Conservation (phyloP, 2,888 invertebrate genomes). For the Brachyptera risi region DNA sequence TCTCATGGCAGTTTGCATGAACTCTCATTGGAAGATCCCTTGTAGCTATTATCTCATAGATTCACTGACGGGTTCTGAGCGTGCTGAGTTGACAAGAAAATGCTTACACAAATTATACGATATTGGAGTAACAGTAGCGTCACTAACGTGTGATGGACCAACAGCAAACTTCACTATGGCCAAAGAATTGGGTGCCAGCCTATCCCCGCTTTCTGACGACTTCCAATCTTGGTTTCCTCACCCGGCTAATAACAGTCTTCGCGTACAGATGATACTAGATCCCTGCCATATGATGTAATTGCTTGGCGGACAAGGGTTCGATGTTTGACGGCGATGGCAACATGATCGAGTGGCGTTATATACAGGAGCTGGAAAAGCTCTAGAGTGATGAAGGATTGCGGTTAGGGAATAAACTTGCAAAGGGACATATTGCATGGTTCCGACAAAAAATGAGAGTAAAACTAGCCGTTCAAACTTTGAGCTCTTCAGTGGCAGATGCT, state of each 20-base stretch:
- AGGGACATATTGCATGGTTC: constrained; percentile 23
- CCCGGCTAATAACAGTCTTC: constrained; percentile 12
- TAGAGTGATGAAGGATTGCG: constrained; percentile 20
- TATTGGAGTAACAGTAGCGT: constrained; percentile 18
- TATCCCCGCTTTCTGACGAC: background rate
- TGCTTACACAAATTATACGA: constrained; percentile 16
- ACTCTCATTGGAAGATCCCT: constrained; percentile 27
- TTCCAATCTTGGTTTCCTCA: constrained; percentile 22
- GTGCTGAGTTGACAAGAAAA: constrained; percentile 22
- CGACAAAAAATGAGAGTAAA: constrained; percentile 31
- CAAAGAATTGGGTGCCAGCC: constrained; percentile 16
- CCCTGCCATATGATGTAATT: constrained; percentile 30
- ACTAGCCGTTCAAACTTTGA: constrained; percentile 29
- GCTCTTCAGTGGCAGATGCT: constrained; percentile 29
- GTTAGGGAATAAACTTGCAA: constrained; percentile 27
- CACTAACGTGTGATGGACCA: constrained; percentile 27
- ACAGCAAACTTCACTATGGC: constrained; percentile 23
- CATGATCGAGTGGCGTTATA: constrained; percentile 19
- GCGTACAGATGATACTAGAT: constrained; percentile 22
- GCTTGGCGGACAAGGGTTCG: constrained; percentile 20
- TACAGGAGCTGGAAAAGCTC: constrained; percentile 7
- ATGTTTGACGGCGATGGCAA: constrained; percentile 18
- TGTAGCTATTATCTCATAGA: constrained; percentile 25
- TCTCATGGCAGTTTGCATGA: constrained; percentile 20
- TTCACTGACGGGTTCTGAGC: constrained; percentile 14